Percentiles rank a stretch among this genome's conserved stretches.
Conservation (phyloP, 2,888 invertebrate genomes). For the Hyposoter dolosus region DNA sequence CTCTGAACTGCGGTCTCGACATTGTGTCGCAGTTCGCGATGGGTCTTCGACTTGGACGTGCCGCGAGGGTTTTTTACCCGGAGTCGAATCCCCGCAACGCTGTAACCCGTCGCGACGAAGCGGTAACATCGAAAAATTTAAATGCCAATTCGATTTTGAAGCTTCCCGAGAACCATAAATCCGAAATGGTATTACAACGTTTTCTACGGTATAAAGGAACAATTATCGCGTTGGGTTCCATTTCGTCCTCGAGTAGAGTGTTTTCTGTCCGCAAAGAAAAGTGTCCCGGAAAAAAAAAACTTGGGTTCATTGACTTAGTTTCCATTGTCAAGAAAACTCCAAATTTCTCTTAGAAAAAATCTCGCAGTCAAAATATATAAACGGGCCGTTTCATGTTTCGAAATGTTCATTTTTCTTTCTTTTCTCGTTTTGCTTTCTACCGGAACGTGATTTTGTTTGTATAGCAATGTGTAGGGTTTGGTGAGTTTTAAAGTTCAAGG, state of each 20-base stretch:
- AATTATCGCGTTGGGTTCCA: not conserved
- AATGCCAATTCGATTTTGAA: slow-evolving; percentile 6
- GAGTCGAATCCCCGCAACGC: slow-evolving; percentile 39
- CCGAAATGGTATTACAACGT: slow-evolving; percentile 57
- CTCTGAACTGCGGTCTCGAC: slow-evolving; percentile 27
- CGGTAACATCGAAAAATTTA: slow-evolving; percentile 44
- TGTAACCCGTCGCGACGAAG: slow-evolving; percentile 22
- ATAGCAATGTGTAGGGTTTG: not conserved
- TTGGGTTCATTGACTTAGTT: not conserved
- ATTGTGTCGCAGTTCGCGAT: slow-evolving; percentile 72
- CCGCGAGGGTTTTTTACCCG: slow-evolving; percentile 75
- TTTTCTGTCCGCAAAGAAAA: not conserved
- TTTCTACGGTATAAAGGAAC: slow-evolving; percentile 46
- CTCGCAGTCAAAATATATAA: not conserved
- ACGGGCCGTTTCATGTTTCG: not conserved
- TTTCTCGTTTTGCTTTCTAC: not conserved
- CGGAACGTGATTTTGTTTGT: not conserved
- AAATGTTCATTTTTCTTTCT: not conserved
- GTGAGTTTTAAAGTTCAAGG: slow-evolving; percentile 41
- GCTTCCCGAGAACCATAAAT: slow-evolving; percentile 16
- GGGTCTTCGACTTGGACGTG: slow-evolving; percentile 77
- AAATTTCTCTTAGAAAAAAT: not conserved
- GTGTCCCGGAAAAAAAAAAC: not conserved
- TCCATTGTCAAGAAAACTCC: not conserved
- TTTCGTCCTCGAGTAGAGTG: not conserved